These are phyloP conservation scores for Drosophila subobscura DNA, from an alignment of 1,140 invertebrate genomes.

Conservation along the genomic window DNA sequence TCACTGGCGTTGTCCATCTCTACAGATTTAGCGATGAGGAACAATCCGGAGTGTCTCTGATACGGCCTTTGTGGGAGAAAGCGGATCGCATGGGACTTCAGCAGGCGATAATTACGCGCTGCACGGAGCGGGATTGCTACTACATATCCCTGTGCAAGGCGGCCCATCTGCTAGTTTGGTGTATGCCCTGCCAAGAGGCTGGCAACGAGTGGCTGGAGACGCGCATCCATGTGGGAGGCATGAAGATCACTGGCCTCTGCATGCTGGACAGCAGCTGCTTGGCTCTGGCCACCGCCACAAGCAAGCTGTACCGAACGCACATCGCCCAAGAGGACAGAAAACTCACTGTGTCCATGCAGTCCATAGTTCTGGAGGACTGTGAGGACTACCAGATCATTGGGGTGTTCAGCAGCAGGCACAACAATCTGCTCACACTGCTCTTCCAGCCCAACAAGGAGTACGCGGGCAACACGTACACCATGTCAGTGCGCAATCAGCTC, in stretches of 20 bases:
- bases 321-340: conserved; percentile 29
- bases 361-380: conserved; percentile 9
- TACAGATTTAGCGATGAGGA: conserved; percentile 16
- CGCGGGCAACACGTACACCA: not conserved
- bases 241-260: conserved; percentile 63
- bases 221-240: conserved; percentile 53
- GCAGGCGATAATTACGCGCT: conserved; percentile 38
- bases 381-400: conserved; percentile 49
- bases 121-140: conserved; percentile 18
- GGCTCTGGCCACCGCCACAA: conserved; percentile 31
- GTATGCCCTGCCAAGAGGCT: conserved; percentile 6
- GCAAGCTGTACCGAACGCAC: conserved; percentile 23
- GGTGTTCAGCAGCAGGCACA: conserved; percentile 34
- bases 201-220: conserved; percentile 31
- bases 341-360: conserved; percentile 28
- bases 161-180: conserved; percentile 61
- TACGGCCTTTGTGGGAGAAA: conserved; percentile 52
- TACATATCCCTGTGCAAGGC: conserved; percentile 64
- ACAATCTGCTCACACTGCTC: conserved; percentile 47
- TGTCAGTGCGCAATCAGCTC: conserved; percentile 9
- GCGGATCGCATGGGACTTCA: conserved; percentile 62
- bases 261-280: conserved; percentile 11
- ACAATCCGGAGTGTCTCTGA: conserved; percentile 11
- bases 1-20: conserved; percentile 37
- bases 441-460: conserved; percentile 58